Conservation (phyloP, 2,888 invertebrate species). For the Andrena praecox region DNA sequence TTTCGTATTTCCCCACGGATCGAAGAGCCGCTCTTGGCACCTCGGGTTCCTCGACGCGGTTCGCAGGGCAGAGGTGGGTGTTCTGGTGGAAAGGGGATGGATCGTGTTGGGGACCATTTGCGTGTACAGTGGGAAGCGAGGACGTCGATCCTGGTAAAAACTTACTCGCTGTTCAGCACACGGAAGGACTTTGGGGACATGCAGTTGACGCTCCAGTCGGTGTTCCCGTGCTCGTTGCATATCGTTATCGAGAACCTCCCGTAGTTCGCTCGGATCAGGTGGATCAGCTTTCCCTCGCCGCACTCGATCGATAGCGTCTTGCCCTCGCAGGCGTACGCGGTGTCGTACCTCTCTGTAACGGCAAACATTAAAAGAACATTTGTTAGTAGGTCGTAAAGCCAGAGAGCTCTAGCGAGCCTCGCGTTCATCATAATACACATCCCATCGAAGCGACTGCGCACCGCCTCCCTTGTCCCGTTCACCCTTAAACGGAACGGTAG, state of each 20-base stretch:
- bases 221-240: conserved; percentile 97
- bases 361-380: conserved; percentile 62
- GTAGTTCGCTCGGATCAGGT: conserved; percentile 97
- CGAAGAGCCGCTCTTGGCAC: conserved; percentile 8
- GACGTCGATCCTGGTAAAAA: conserved; percentile 50
- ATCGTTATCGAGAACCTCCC: conserved; percentile 97
- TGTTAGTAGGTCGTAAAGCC: conserved; percentile 17
- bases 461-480: neutral
- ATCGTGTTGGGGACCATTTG: conserved; percentile 10
- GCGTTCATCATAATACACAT: neutral
- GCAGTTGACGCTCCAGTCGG: conserved; percentile 98
- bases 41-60: conserved; percentile 40
- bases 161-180: conserved; percentile 95
- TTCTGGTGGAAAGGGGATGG: neutral
- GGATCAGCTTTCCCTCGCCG: conserved; percentile 94
- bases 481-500: neutral
- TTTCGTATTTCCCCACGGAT: conserved; percentile 13
- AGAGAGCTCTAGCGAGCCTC: neutral
- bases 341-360: conserved; percentile 93
- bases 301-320: conserved; percentile 95
- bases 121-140: conserved; percentile 28
- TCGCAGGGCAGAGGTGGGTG: neutral
- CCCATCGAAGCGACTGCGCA: too few species aligned
- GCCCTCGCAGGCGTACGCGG: conserved; percentile 97
- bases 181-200: conserved; percentile 95